phyloP scores from a whole-genome alignment of 1,140 invertebrate genomes.

The Drosophila ambigua region DNA sequence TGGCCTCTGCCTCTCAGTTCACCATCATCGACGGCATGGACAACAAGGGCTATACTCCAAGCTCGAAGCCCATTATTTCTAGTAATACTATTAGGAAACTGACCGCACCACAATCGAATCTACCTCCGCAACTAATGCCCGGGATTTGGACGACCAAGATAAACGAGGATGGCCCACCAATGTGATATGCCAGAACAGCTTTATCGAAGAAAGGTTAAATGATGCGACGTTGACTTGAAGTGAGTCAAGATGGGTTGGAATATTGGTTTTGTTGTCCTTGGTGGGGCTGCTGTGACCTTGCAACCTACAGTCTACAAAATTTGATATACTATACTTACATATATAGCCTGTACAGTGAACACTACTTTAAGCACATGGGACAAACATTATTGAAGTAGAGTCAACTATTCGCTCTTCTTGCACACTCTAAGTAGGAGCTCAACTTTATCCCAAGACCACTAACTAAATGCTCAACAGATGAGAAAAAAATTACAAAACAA shows the following conservation, averaged over 20 bases:
- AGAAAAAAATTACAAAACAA: constrained; percentile 4
- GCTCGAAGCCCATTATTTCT: constrained; percentile 55
- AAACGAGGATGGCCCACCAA: constrained; percentile 63
- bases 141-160: constrained; percentile 82
- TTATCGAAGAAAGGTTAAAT: background rate
- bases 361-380: constrained; percentile 21
- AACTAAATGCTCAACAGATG: constrained; percentile 22
- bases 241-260: constrained; percentile 8
- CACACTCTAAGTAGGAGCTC: constrained; percentile 18
- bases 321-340: constrained; percentile 53
- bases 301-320: constrained; percentile 49
- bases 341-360: constrained; percentile 25
- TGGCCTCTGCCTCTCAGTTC: constrained; percentile 68
- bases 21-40: constrained; percentile 72
- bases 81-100: constrained; percentile 68
- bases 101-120: constrained; percentile 76
- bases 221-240: background rate
- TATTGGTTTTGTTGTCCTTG: constrained; percentile 25
- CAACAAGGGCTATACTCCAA: constrained; percentile 69
- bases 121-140: constrained; percentile 81
- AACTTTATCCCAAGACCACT: constrained; percentile 5
- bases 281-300: constrained; percentile 46
- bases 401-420: constrained; percentile 10
- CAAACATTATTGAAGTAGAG: constrained; percentile 11
- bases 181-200: constrained; percentile 48